Conservation (phyloP, 2,888 invertebrate species). For the Ophion ellenae region DNA sequence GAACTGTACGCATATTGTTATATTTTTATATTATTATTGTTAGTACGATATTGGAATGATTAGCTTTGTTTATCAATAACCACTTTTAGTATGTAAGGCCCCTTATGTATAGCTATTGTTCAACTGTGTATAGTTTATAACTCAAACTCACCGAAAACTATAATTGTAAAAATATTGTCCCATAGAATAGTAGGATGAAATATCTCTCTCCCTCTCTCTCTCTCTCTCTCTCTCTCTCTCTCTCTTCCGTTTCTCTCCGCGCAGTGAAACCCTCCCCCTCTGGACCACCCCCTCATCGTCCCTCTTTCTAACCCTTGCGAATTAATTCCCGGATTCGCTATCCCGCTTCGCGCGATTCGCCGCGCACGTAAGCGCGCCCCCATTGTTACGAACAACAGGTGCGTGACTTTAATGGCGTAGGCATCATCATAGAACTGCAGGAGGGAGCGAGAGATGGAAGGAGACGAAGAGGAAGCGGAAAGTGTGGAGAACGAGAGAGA, state of each 20-base stretch:
- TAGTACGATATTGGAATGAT: too few species aligned
- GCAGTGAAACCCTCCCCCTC: background rate
- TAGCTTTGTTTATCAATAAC: too few species aligned
- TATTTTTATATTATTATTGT: too few species aligned
- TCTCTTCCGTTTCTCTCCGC: constrained; percentile 4
- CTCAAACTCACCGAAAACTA: too few species aligned
- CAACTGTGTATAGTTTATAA: too few species aligned
- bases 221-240: too few species aligned
- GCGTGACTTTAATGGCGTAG: constrained; percentile 77
- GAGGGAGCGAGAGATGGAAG: background rate
- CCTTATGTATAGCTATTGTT: too few species aligned
- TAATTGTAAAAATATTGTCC: too few species aligned
- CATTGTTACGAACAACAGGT: constrained; percentile 74
- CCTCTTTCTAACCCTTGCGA: constrained; percentile 14
- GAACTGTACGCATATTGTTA: too few species aligned
- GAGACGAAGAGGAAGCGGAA: background rate
- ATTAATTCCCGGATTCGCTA: background rate
- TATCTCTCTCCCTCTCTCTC: too few species aligned
- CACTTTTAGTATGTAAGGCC: too few species aligned
- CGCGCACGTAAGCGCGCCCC: constrained; percentile 17
- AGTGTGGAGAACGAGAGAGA: background rate
- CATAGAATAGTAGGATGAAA: too few species aligned
- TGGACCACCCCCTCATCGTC: background rate
- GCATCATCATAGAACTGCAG: constrained; percentile 70
- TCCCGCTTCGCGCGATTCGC: constrained; percentile 1